A percentile compares a stretch with the other conserved stretches of the same genome.
These are phyloP conservation scores for Globodera rostochiensis DNA, from an alignment of 1,140 invertebrate species.

Conservation along the genomic window DNA sequence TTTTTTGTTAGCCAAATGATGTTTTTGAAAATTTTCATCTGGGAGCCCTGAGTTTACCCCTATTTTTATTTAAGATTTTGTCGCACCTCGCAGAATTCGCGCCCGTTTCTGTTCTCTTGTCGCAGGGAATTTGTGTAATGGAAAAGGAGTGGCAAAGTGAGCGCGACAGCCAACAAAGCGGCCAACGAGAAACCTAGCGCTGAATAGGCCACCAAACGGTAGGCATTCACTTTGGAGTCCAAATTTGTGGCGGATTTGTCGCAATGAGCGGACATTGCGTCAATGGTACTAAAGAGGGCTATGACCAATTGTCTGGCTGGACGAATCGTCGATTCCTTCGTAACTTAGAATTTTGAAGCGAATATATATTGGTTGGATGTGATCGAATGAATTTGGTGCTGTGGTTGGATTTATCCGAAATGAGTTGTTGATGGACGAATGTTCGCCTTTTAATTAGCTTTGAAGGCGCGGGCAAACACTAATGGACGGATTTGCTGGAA, in stretches of 20 bases:
- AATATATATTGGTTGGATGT: too few relatives aligned
- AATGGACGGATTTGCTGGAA: neutral
- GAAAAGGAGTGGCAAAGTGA: conserved; percentile 49
- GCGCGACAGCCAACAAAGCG: conserved; percentile 45
- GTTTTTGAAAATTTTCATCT: too few relatives aligned
- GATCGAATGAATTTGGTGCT: neutral
- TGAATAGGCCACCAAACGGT: conserved; percentile 47
- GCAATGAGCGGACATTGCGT: neutral
- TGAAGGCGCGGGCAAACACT: neutral
- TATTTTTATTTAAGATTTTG: neutral
- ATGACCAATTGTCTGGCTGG: too few relatives aligned
- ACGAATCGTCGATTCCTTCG: too few relatives aligned
- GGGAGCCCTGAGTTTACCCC: too few relatives aligned
- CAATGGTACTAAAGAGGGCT: too few relatives aligned
- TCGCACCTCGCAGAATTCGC: conserved; percentile 31
- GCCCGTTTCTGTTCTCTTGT: conserved; percentile 38
- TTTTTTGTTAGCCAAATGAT: too few relatives aligned
- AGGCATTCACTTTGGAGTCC: conserved; percentile 40
- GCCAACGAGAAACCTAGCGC: conserved; percentile 46
- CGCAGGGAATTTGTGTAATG: conserved; percentile 48
- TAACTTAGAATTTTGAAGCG: too few relatives aligned
- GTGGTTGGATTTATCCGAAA: neutral
- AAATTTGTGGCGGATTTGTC: conserved; percentile 26
- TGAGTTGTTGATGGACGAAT: neutral
- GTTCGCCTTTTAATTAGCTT: neutral